Conservation (phyloP, 2,797 vertebrate genomes). For the Hippocampus kuda region DNA sequence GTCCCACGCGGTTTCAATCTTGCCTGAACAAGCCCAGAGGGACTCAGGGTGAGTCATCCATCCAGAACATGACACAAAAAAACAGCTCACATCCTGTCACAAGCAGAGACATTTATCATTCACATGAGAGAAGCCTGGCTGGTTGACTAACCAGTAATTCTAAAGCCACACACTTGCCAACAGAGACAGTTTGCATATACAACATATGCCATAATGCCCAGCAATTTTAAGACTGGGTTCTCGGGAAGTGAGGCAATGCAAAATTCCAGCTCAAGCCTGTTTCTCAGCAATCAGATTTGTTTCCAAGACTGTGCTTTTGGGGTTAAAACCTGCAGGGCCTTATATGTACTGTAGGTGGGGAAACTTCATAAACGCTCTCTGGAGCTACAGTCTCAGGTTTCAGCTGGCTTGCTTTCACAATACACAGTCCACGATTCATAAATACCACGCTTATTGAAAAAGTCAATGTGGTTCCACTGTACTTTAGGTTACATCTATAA, state of each 20-base stretch:
- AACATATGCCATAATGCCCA: conserved; percentile 27
- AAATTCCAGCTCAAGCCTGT: conserved; percentile 1
- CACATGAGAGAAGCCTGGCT: conserved; percentile 13
- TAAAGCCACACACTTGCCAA: conserved; percentile 15
- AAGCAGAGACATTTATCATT: conserved; percentile 25
- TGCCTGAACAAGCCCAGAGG: conserved; percentile 43
- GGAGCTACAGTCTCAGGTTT: conserved; percentile 31
- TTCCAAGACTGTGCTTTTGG: conserved; percentile 6
- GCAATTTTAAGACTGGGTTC: conserved; percentile 33
- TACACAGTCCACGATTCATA: conserved; percentile 38
- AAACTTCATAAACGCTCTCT: conserved; percentile 12
- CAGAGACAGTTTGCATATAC: conserved; percentile 15
- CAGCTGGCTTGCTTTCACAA: conserved; percentile 31
- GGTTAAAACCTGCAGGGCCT: not conserved
- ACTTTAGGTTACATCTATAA: conserved; percentile 25
- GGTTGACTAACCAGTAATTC: conserved; percentile 31
- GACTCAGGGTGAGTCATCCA: conserved; percentile 52
- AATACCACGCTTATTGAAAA: conserved; percentile 19
- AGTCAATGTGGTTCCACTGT: conserved; percentile 18
- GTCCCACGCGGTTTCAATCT: conserved; percentile 20
- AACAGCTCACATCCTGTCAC: conserved; percentile 30
- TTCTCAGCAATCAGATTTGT: not conserved
- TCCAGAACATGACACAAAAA: conserved; percentile 53
- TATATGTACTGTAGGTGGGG: not conserved
- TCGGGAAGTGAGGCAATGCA: conserved; percentile 10